Conservation (phyloP, 2,888 invertebrate genomes). For the Lamellibrachia satsuma region DNA sequence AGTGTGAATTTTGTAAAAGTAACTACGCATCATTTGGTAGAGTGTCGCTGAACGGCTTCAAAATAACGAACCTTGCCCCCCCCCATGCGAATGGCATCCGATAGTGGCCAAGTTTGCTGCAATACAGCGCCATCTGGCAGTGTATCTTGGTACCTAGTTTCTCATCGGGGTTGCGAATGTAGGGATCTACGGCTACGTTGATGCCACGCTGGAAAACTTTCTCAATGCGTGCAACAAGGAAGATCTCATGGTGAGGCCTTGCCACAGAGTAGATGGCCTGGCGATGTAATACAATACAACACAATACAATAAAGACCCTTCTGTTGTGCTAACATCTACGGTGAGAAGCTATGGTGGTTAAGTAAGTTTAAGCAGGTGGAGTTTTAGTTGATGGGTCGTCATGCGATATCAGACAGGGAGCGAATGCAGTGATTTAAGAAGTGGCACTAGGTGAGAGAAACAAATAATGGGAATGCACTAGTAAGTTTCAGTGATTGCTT, state of each 20-base stretch:
- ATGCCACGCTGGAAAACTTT: slow-evolving; percentile 88
- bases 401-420: no score
- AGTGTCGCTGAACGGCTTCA: slow-evolving; percentile 69
- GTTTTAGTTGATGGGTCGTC: no score
- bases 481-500: no score
- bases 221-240: slow-evolving; percentile 90
- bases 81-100: slow-evolving; percentile 97
- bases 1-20: not conserved
- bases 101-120: slow-evolving; percentile 84
- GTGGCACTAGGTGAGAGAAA: no score
- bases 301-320: no score
- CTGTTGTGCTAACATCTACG: no score
- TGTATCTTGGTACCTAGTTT: slow-evolving; percentile 74
- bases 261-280: slow-evolving; percentile 89
- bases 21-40: slow-evolving; percentile 30
- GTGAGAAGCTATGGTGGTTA: no score
- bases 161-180: slow-evolving; percentile 70
- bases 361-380: no score
- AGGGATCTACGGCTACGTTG: slow-evolving; percentile 85
- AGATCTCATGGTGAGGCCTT: slow-evolving; percentile 89
- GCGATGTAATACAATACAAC: not conserved
- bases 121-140: slow-evolving; percentile 81
- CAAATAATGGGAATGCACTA: no score
- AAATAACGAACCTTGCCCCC: no score
- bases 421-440: no score